Evolutionary conservation across 1,140 invertebrate genomes (phyloP), one percentile per base, ranked within the genome.

Genomic region (Belonocnema kinseyi): DNA sequence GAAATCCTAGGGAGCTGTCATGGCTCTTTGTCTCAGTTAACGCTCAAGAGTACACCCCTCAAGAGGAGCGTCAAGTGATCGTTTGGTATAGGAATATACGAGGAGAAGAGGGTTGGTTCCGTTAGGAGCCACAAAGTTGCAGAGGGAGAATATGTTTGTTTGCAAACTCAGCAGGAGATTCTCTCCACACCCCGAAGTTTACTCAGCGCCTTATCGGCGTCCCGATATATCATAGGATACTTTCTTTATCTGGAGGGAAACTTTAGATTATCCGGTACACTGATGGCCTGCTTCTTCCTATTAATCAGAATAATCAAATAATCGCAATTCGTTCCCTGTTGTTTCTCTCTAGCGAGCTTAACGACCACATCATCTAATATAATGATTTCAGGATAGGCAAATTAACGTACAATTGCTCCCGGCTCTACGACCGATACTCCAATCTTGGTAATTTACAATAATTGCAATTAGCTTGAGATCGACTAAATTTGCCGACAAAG

Each of bases 351-450:
- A 79, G 79, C 74, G 75, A 79, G 77, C 73, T 82, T 33, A 74
- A 77, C 77, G 80, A 82, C 77, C 77, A 82, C 74, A 82, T 82
- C 74, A 77, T 79, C 74, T 50, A 54, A 76, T 78, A 61, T 77
- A 82, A 66, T 66, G 61, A 66, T 66, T 66, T 66, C 61, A 13
- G 33, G 61, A 66, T 66, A 66, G 61, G 61, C 61, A 66, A 66
- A 66, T 66, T 40, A 66, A 66, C 13, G 61, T 66, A 66, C 46
- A 33, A 66, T 66, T 66, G 61, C 61, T 66, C 26, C 61, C 21
- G 13, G 58, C 26, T 61, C 26, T 66, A 21, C 14, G 33, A 46
- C 13, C 33, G 14, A 54, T 56, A 66, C 61, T 66, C 26, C 61
- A 66, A 66, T 66, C 61, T 66, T 33, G 33, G 61, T 66, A 66